Evolutionary conservation across 2,797 vertebrate species (phyloP).

Genomic region (Pangasius larnaudii): DNA sequence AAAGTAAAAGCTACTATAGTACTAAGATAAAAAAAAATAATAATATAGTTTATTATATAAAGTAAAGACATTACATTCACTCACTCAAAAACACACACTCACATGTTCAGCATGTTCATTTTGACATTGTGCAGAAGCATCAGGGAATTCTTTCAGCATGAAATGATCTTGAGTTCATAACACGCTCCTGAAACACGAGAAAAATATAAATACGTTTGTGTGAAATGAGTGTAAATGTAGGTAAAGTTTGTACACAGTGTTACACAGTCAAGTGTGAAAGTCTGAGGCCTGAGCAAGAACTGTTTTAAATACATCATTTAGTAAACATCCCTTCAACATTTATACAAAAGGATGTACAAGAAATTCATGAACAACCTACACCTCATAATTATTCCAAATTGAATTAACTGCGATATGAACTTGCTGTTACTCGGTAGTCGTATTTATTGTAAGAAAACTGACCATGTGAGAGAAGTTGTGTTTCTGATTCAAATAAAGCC

Average conservation of each 20-base stretch:
- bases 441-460: background rate
- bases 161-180: slow-evolving; percentile 80
- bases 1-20: background rate
- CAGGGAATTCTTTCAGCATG: slow-evolving; percentile 87
- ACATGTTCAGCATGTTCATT: background rate
- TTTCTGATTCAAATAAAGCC: background rate
- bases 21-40: background rate
- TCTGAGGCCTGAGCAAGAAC: background rate
- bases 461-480: background rate
- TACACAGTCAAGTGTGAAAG: background rate
- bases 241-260: background rate
- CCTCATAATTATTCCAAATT: no score
- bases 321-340: no score
- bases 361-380: no score
- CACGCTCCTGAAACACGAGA: slow-evolving; percentile 74
- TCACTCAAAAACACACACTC: background rate
- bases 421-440: background rate
- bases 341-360: no score
- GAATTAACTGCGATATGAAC: background rate
- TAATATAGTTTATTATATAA: slow-evolving; percentile 9
- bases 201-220: background rate
- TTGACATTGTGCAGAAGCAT: slow-evolving; percentile 51
- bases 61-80: background rate
- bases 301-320: background rate
- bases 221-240: background rate